phyloP scores from a whole-genome alignment of 1,140 invertebrate genomes.

The Atta texana region DNA sequence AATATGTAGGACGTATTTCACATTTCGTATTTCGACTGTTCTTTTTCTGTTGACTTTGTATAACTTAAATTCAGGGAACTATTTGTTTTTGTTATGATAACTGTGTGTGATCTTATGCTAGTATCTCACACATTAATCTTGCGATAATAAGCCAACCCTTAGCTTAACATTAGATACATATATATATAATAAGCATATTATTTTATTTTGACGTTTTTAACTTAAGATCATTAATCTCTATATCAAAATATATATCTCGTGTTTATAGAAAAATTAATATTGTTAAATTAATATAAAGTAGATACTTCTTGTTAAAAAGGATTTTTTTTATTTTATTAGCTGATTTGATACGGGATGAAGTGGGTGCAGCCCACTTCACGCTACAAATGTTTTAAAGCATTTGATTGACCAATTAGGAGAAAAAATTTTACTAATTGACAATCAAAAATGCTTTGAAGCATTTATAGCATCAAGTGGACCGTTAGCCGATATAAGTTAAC shows the following conservation, averaged over 20 bases:
- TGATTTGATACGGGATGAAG: not conserved
- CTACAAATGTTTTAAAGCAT: too few species aligned
- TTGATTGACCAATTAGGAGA: too few species aligned
- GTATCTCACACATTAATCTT: slow-evolving; percentile 9
- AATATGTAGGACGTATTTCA: not conserved
- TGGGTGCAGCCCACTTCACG: too few species aligned
- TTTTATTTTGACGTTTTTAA: not conserved
- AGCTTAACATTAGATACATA: not conserved
- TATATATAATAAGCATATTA: not conserved
- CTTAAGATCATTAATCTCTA: not conserved
- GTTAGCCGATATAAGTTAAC: not conserved
- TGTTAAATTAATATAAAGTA: not conserved
- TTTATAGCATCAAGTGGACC: too few species aligned
- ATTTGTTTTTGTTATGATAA: slow-evolving; percentile 15
- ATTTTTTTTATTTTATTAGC: not conserved
- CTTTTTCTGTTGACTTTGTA: slow-evolving; percentile 1
- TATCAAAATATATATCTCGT: not conserved
- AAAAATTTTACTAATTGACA: too few species aligned
- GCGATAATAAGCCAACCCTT: not conserved
- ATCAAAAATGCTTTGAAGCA: too few species aligned
- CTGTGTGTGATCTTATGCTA: not conserved
- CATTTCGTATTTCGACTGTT: not conserved
- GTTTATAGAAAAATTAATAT: not conserved
- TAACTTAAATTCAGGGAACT: not conserved
- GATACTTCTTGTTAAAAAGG: not conserved